These are phyloP conservation scores for Tetrao urogallus DNA, from an alignment of 2,113 vertebrate species.

Conservation along the genomic window DNA sequence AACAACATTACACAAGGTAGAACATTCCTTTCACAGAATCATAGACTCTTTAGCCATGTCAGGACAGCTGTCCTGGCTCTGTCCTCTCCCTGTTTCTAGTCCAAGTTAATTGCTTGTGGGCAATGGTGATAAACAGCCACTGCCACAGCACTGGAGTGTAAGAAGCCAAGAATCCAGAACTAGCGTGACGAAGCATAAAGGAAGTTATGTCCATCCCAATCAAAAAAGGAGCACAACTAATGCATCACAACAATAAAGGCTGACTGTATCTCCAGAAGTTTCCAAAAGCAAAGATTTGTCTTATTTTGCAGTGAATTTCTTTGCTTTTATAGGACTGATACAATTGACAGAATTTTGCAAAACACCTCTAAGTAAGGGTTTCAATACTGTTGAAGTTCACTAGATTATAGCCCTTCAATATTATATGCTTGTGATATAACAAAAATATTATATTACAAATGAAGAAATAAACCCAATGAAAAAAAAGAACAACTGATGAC, in stretches of 20 bases:
- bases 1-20: neutral
- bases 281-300: neutral
- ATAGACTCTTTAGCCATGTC: neutral
- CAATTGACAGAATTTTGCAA: neutral
- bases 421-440: neutral
- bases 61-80: neutral
- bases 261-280: neutral
- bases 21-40: too few species aligned
- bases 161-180: neutral
- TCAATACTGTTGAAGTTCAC: neutral
- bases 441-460: neutral
- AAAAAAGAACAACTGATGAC: neutral
- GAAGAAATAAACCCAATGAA: neutral
- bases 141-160: neutral
- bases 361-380: neutral
- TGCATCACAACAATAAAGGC: neutral
- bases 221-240: neutral
- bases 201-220: neutral
- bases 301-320: neutral
- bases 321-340: neutral
- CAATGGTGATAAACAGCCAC: neutral
- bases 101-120: rapidly evolving
- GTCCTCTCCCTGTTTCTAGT: neutral
- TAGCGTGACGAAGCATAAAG: neutral
- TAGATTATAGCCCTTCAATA: neutral